Conservation (phyloP, 1,140 invertebrate genomes). For the Cheumatopsyche charites region DNA sequence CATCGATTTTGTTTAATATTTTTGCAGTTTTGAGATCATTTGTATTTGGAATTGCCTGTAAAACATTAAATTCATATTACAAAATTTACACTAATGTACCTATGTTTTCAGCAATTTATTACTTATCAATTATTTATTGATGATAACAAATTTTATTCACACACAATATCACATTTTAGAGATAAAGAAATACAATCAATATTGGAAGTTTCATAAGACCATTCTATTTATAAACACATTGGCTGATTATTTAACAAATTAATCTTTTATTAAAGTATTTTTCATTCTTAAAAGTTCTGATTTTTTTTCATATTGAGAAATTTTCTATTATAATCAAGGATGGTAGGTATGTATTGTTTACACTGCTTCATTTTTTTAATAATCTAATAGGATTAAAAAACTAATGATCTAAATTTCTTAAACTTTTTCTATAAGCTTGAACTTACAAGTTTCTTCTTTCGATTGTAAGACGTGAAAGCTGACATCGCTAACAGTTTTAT, state of each 20-base stretch:
- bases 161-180: background rate
- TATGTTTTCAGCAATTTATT: background rate
- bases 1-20: background rate
- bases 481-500: background rate
- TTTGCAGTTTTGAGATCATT: background rate
- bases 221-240: background rate
- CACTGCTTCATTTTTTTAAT: too few relatives aligned
- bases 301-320: too few relatives aligned
- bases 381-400: too few relatives aligned
- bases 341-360: too few relatives aligned
- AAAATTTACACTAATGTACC: background rate
- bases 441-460: background rate
- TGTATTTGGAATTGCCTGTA: background rate
- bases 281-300: too few relatives aligned
- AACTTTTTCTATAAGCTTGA: too few relatives aligned
- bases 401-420: too few relatives aligned
- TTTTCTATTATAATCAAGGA: too few relatives aligned
- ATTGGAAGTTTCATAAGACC: background rate
- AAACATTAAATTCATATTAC: background rate
- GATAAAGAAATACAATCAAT: background rate
- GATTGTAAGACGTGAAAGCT: background rate
- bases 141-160: background rate
- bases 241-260: background rate
- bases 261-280: background rate
- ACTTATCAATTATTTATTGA: background rate